Conservation (phyloP, 2,797 vertebrate species). For the Eutrigla gurnardus region DNA sequence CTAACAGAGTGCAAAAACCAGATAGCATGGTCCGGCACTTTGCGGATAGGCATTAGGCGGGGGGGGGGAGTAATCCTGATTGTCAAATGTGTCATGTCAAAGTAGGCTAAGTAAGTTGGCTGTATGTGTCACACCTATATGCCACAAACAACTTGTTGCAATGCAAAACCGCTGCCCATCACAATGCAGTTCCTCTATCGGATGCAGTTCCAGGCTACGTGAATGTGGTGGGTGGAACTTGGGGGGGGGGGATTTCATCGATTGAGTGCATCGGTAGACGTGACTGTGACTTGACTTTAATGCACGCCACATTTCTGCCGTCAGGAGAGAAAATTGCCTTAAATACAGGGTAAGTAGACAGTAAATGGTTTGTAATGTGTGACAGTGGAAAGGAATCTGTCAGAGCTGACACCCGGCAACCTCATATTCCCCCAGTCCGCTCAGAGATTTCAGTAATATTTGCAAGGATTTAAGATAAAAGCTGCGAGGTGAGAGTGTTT, state of each 20-base stretch:
- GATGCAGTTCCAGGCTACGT: constrained; percentile 25
- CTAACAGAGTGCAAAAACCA: constrained; percentile 37
- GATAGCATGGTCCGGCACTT: constrained; percentile 11
- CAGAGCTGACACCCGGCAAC: constrained; percentile 73
- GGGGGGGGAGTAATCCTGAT: constrained; percentile 1
- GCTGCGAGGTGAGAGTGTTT: constrained; percentile 67
- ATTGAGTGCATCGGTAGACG: constrained; percentile 59
- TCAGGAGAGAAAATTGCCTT: constrained; percentile 79
- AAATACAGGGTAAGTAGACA: constrained; percentile 82
- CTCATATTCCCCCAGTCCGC: constrained; percentile 67
- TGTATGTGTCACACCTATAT: not conserved
- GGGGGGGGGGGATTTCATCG: constrained; percentile 53
- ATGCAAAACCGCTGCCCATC: not conserved
- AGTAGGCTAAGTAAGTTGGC: constrained; percentile 14
- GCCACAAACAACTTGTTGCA: constrained; percentile 1
- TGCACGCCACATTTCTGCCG: constrained; percentile 70
- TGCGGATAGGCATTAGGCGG: constrained; percentile 12
- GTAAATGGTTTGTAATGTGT: constrained; percentile 79
- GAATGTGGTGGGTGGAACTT: constrained; percentile 49
- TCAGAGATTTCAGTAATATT: constrained; percentile 75
- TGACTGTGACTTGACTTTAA: constrained; percentile 77
- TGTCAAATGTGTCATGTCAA: constrained; percentile 13
- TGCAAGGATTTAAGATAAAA: constrained; percentile 77
- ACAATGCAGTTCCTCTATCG: constrained; percentile 15
- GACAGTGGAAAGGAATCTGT: constrained; percentile 75